phyloP scores from a whole-genome alignment of 2,888 invertebrate genomes.

The Diplazon laetatorius region DNA sequence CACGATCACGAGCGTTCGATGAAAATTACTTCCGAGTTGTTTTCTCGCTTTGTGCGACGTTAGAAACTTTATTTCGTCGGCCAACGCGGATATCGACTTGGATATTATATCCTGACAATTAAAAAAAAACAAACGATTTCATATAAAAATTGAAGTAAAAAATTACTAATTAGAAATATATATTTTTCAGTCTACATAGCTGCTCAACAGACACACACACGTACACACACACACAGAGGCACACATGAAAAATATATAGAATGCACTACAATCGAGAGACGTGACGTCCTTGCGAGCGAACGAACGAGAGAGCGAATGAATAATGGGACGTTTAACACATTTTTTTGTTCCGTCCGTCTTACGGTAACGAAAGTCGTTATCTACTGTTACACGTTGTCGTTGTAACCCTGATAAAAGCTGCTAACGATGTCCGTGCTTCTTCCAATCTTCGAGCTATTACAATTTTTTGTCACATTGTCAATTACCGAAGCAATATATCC shows the following conservation, averaged over 20 bases:
- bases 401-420: conserved; percentile 8
- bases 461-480: background rate
- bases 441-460: background rate
- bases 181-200: too few species aligned
- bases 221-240: too few species aligned
- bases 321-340: conserved; percentile 24
- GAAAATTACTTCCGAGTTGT: conserved; percentile 22
- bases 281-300: conserved; percentile 19
- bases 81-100: background rate
- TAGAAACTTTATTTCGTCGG: background rate
- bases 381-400: background rate
- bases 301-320: conserved; percentile 8
- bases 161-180: background rate
- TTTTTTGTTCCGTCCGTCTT: conserved; percentile 15
- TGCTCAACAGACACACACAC: too few species aligned
- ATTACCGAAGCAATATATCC: conserved; percentile 4
- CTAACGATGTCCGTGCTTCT: conserved; percentile 8
- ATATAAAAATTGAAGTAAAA: background rate
- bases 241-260: background rate
- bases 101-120: conserved; percentile 6
- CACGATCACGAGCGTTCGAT: background rate
- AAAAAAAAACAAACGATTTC: background rate
- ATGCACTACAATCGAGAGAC: background rate
- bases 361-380: conserved; percentile 1
- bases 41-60: background rate